These are phyloP conservation scores for Epinotia nisella DNA, from an alignment of 2,888 invertebrate genomes.

Conservation along the genomic window DNA sequence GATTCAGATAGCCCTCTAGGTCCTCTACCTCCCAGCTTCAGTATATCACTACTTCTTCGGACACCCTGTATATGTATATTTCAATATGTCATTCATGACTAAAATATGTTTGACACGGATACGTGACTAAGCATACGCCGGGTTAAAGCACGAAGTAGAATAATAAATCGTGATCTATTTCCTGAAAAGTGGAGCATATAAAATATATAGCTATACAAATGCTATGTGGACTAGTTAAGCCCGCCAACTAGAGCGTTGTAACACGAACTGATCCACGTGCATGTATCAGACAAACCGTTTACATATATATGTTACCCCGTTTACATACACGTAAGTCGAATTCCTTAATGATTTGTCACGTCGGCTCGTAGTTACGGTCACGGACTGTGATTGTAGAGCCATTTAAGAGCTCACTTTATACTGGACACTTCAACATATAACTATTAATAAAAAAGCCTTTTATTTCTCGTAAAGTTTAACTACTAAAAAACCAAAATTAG, in stretches of 20 bases:
- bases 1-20: no score
- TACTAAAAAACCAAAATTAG: no score
- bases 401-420: no score
- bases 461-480: no score
- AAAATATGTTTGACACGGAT: not conserved
- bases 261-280: not conserved
- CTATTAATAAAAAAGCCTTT: no score
- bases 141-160: not conserved
- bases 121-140: not conserved
- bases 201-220: slow-evolving; percentile 6
- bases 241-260: slow-evolving; percentile 1
- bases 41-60: not conserved
- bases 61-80: no score
- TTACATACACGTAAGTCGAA: no score
- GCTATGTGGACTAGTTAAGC: slow-evolving; percentile 8
- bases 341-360: no score
- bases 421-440: no score
- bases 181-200: slow-evolving; percentile 17
- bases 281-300: not conserved
- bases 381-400: no score
- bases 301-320: not conserved
- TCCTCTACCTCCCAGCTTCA: not conserved
- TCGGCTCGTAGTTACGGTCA: no score
- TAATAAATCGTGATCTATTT: slow-evolving; percentile 16
- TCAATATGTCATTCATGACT: no score